Percentiles rank a stretch among this genome's conserved stretches.
These are phyloP conservation scores for Amyelois transitella DNA, from an alignment of 1,140 invertebrate genomes.

Conservation along the genomic window DNA sequence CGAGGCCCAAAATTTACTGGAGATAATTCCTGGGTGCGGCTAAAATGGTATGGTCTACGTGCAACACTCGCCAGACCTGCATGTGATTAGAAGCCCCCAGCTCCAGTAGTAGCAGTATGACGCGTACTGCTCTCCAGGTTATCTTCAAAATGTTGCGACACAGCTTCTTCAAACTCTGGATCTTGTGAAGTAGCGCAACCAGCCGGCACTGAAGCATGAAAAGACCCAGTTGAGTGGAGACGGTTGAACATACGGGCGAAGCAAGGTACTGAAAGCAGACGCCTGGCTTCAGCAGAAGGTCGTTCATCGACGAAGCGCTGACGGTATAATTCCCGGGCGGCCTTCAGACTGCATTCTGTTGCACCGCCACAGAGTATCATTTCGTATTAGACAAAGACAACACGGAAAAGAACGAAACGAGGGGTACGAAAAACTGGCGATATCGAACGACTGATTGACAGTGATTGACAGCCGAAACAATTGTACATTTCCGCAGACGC, in stretches of 20 bases:
- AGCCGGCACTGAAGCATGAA: not conserved
- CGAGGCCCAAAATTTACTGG: not conserved
- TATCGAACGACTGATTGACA: too few relatives aligned
- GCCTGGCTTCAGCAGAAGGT: constrained; percentile 4
- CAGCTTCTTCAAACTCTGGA: not conserved
- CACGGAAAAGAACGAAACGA: too few relatives aligned
- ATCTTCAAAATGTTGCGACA: constrained; percentile 5
- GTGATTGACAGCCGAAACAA: too few relatives aligned
- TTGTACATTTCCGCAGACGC: too few relatives aligned
- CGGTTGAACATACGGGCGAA: not conserved
- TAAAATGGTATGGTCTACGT: not conserved
- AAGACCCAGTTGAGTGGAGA: constrained; percentile 7
- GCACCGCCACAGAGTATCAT: too few relatives aligned
- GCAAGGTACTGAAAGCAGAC: constrained; percentile 1
- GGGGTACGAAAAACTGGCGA: too few relatives aligned
- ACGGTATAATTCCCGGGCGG: constrained; percentile 5
- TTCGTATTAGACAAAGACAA: too few relatives aligned
- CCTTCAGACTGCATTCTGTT: not conserved
- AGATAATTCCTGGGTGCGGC: not conserved
- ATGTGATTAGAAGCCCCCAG: not conserved
- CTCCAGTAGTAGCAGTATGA: not conserved
- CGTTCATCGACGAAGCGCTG: constrained; percentile 9
- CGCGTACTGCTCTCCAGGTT: constrained; percentile 1
- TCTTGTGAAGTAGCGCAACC: not conserved
- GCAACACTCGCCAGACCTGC: not conserved